Evolutionary conservation across 2,797 vertebrate genomes (phyloP).

Genomic region (Clangula hyemalis): DNA sequence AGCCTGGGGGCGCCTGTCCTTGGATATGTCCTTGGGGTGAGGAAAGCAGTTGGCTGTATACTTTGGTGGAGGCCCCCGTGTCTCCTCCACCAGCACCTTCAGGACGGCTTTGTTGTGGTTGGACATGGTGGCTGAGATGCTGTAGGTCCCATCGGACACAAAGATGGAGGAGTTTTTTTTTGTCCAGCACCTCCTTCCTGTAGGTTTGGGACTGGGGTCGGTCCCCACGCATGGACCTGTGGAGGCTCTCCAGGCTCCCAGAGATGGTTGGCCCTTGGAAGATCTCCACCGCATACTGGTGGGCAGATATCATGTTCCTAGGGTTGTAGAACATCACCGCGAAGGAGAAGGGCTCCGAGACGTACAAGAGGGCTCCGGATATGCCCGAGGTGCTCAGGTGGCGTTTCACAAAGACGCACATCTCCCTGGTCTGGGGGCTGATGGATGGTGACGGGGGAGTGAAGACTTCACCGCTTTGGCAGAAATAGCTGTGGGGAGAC

Average conservation of each 20-base stretch:
- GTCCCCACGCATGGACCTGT: neutral
- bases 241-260: neutral
- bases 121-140: slow-evolving; percentile 76
- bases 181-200: neutral
- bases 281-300: slow-evolving; percentile 79
- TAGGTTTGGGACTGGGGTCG: neutral
- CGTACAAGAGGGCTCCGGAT: slow-evolving; percentile 78
- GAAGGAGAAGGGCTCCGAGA: slow-evolving; percentile 65
- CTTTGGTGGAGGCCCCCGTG: neutral
- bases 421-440: slow-evolving; percentile 68
- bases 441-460: slow-evolving; percentile 80
- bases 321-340: slow-evolving; percentile 14
- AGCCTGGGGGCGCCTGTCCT: neutral
- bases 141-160: neutral
- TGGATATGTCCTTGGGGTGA: neutral
- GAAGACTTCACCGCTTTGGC: slow-evolving; percentile 67
- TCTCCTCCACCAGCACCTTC: slow-evolving; percentile 78
- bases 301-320: slow-evolving; percentile 78
- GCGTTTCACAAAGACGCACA: slow-evolving; percentile 77
- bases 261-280: slow-evolving; percentile 23
- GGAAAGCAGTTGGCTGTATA: neutral
- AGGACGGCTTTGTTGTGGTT: slow-evolving; percentile 74
- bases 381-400: slow-evolving; percentile 61
- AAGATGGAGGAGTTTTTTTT: neutral
- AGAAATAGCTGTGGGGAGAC: neutral